phyloP scores from a whole-genome alignment of 1,140 invertebrate species.

The Forficula auricularia region DNA sequence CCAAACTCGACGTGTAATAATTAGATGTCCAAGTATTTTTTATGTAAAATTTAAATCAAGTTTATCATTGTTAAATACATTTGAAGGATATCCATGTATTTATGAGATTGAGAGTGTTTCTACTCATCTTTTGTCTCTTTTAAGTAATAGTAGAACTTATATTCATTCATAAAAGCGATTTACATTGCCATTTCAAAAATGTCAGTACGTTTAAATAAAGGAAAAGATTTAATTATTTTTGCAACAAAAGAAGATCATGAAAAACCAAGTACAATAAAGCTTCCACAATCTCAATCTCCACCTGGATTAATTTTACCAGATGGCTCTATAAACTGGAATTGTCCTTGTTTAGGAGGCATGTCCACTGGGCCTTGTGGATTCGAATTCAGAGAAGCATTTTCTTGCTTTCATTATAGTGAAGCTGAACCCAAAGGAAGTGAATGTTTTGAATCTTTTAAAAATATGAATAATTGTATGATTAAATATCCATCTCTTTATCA shows the following conservation, averaged over 20 bases:
- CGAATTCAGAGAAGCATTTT: conserved; percentile 82
- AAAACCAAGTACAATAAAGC: conserved; percentile 45
- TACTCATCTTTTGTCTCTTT: conserved; percentile 24
- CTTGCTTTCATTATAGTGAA: conserved; percentile 79
- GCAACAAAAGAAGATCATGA: conserved; percentile 62
- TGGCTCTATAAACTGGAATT: conserved; percentile 92
- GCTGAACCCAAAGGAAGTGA: conserved; percentile 69
- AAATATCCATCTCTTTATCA: conserved; percentile 76
- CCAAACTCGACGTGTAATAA: conserved; percentile 27
- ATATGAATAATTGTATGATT: conserved; percentile 85
- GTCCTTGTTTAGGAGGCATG: conserved; percentile 90
- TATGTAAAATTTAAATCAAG: conserved; percentile 36
- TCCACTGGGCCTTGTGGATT: conserved; percentile 85
- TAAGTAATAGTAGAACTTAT: conserved; percentile 22
- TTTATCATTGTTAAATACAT: conserved; percentile 33
- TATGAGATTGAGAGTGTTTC: conserved; percentile 37
- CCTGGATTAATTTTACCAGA: conserved; percentile 67
- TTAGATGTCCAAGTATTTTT: conserved; percentile 34
- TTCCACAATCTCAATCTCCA: conserved; percentile 52
- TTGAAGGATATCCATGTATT: conserved; percentile 30
- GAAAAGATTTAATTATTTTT: conserved; percentile 74
- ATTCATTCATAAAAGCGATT: conserved; percentile 16
- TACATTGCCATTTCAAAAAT: conserved; percentile 19
- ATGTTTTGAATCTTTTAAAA: conserved; percentile 75
- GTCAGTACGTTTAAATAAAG: conserved; percentile 29